Evolutionary conservation across 2,888 invertebrate species (phyloP).

Genomic region (Chloroclysta siterata): DNA sequence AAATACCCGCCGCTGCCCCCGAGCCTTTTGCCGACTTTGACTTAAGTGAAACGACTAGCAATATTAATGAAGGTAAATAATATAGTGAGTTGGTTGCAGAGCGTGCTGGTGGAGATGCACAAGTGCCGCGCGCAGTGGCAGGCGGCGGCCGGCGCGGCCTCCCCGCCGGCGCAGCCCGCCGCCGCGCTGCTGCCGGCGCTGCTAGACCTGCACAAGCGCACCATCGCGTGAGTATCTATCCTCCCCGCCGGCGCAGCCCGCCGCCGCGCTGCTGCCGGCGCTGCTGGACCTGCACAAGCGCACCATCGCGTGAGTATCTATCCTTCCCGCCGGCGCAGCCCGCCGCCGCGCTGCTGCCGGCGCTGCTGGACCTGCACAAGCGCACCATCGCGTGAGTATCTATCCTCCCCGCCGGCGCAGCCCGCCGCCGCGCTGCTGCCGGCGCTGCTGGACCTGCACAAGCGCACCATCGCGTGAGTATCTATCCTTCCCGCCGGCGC

Average conservation of each 20-base stretch:
- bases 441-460: conserved; percentile 55
- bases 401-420: no score
- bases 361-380: conserved; percentile 53
- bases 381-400: conserved; percentile 32
- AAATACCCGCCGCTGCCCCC: no score
- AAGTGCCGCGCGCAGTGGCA: conserved; percentile 86
- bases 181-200: conserved; percentile 58
- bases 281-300: conserved; percentile 52
- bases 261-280: conserved; percentile 55
- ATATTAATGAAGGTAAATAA: no score
- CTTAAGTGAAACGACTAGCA: no score
- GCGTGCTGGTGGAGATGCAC: conserved; percentile 72
- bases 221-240: conserved; percentile 28
- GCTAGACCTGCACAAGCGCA: conserved; percentile 47
- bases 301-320: background rate
- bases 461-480: conserved; percentile 3
- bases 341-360: conserved; percentile 46
- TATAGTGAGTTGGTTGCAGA: conserved; percentile 33
- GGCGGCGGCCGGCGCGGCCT: conserved; percentile 34
- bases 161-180: conserved; percentile 45
- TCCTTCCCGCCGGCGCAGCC: no score
- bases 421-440: conserved; percentile 55
- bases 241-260: conserved; percentile 24
- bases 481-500: no score
- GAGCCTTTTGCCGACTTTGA: no score